These are phyloP conservation scores for Agrotis ipsilon DNA, from an alignment of 2,888 invertebrate species.

Conservation along the genomic window DNA sequence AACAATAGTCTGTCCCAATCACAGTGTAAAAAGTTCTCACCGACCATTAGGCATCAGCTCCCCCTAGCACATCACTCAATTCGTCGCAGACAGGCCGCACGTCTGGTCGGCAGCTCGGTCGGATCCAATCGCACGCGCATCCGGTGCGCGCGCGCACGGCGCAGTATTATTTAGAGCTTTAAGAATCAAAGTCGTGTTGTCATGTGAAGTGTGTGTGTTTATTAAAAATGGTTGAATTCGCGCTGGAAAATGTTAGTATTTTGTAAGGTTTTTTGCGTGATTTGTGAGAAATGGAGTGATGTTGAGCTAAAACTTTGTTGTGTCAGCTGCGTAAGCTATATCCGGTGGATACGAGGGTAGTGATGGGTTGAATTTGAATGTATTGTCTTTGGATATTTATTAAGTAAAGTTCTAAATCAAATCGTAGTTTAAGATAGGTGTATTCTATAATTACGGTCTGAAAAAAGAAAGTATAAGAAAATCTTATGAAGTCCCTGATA, in stretches of 20 bases:
- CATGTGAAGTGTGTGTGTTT: conserved; percentile 58
- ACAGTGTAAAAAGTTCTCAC: conserved; percentile 28
- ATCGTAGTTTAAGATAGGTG: no score
- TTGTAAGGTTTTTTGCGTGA: not conserved
- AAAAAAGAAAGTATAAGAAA: no score
- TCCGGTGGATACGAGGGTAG: conserved; percentile 30
- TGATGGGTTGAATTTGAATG: conserved; percentile 2
- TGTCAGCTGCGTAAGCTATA: conserved; percentile 32
- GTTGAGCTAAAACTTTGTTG: conserved; percentile 20
- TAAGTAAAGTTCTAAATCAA: not conserved
- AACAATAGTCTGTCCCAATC: conserved; percentile 28
- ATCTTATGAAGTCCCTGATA: not conserved
- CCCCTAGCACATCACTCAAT: conserved; percentile 20
- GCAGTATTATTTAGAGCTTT: conserved; percentile 68
- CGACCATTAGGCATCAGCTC: not conserved
- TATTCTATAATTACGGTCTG: no score
- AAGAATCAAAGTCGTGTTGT: conserved; percentile 63
- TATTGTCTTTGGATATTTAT: not conserved
- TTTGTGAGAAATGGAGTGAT: conserved; percentile 4
- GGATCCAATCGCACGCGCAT: conserved; percentile 75
- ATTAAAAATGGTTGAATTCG: conserved; percentile 83
- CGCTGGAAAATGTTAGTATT: conserved; percentile 82
- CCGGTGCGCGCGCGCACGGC: conserved; percentile 62
- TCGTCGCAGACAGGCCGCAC: conserved; percentile 74
- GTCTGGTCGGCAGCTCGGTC: conserved; percentile 66